Percentiles rank a stretch among this genome's conserved stretches.
These are phyloP conservation scores for Tokudaia muenninki DNA, from an alignment of 2,797 vertebrate species.

Conservation along the genomic window DNA sequence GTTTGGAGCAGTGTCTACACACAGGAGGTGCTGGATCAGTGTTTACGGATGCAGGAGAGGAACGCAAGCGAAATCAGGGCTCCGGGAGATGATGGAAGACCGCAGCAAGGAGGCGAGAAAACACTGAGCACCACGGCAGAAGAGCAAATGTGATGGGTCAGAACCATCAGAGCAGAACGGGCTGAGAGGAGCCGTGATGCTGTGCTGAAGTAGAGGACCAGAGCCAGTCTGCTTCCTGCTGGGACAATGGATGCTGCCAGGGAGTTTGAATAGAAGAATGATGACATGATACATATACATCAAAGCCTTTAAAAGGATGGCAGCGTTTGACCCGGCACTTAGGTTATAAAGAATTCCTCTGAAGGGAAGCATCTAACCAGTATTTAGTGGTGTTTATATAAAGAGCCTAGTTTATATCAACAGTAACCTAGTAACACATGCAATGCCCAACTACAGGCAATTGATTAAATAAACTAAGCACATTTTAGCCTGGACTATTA, in stretches of 20 bases:
- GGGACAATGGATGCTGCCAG: not conserved
- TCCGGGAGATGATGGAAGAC: not conserved
- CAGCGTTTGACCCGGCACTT: constrained; percentile 10
- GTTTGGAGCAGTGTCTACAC: not conserved
- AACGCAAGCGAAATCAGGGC: not conserved
- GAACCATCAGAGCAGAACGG: not conserved
- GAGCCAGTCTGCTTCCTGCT: not conserved
- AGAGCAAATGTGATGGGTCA: not conserved
- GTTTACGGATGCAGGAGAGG: not conserved
- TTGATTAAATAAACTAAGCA: constrained; percentile 5
- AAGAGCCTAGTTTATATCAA: constrained; percentile 39
- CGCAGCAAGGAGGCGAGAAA: not conserved
- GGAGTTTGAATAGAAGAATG: not conserved
- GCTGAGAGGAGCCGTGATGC: not conserved
- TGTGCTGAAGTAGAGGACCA: not conserved
- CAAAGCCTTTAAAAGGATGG: constrained; percentile 48
- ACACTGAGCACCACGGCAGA: not conserved
- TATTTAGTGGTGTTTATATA: constrained; percentile 28
- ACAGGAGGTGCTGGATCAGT: not conserved
- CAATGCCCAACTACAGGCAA: constrained; percentile 10
- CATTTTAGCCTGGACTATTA: constrained; percentile 34
- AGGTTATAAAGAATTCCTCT: constrained; percentile 36
- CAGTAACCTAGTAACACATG: not conserved
- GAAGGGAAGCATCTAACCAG: constrained; percentile 12
- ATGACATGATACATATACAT: not conserved